A percentile compares a stretch with the other conserved stretches of the same genome.
Conservation (phyloP, 2,888 invertebrate genomes). For the Encarsia formosa region DNA sequence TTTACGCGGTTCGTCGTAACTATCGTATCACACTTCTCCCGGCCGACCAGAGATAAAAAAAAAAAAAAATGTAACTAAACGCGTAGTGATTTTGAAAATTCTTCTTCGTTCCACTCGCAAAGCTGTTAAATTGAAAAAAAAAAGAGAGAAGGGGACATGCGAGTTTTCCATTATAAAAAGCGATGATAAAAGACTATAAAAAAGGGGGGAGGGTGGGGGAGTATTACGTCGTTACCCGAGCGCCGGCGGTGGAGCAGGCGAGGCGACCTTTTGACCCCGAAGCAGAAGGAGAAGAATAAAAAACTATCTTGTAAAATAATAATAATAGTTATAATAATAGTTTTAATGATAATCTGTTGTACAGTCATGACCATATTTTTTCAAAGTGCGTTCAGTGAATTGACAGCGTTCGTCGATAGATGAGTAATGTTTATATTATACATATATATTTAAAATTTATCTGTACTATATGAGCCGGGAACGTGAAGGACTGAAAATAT, state of each 20-base stretch:
- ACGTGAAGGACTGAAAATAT: too few relatives aligned
- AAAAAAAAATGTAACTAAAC: too few relatives aligned
- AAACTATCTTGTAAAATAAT: conserved; percentile 28
- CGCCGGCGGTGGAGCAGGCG: too few relatives aligned
- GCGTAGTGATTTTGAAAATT: too few relatives aligned
- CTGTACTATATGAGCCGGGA: not conserved
- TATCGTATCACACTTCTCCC: too few relatives aligned
- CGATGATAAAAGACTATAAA: not conserved
- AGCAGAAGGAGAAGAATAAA: conserved; percentile 9
- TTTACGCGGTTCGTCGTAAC: too few relatives aligned
- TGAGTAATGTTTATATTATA: conserved; percentile 19
- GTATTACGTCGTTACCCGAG: conserved; percentile 13
- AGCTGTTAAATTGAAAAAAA: not conserved
- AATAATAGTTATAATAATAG: too few relatives aligned
- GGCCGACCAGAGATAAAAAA: too few relatives aligned
- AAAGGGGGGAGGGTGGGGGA: too few relatives aligned
- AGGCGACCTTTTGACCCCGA: conserved; percentile 7
- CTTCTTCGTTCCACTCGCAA: too few relatives aligned
- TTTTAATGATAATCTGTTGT: too few relatives aligned
- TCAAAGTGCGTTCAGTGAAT: conserved; percentile 36
- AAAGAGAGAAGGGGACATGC: not conserved
- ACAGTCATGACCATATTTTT: conserved; percentile 41
- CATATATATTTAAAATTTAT: conserved; percentile 18
- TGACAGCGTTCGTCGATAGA: conserved; percentile 20
- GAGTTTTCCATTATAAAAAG: conserved; percentile 11